Conservation (phyloP, 30 jellyfish, hydroid and myxozoan genomes). For the Aurelia sp. region DNA sequence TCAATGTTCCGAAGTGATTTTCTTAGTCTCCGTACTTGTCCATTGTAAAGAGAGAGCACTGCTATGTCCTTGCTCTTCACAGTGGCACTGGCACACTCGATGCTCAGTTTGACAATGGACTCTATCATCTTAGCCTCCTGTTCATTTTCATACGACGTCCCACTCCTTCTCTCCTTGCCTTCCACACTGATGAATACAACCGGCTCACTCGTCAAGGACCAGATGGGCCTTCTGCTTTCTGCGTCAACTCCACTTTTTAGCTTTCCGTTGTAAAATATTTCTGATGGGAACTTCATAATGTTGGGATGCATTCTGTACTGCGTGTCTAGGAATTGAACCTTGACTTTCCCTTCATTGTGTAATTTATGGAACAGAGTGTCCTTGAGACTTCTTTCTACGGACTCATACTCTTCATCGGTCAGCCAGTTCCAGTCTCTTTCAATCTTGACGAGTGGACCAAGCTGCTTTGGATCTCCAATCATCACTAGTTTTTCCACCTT, state of each 20-base stretch:
- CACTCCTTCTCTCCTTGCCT: constrained; percentile 17
- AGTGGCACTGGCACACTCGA: not conserved
- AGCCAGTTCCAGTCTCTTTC: constrained; percentile 30
- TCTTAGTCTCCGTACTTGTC: constrained; percentile 12
- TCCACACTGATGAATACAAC: constrained; percentile 11
- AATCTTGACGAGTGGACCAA: constrained; percentile 29
- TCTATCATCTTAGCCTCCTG: constrained; percentile 5
- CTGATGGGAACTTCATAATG: constrained; percentile 21
- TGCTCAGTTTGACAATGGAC: not conserved
- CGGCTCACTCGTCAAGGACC: constrained; percentile 20
- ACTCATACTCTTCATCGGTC: constrained; percentile 10
- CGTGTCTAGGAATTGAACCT: constrained; percentile 10
- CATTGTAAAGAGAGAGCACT: constrained; percentile 32
- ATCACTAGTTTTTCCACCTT: constrained; percentile 42
- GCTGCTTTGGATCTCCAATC: constrained; percentile 40
- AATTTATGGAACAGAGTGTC: constrained; percentile 28
- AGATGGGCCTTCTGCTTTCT: constrained; percentile 7
- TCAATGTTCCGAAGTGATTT: not conserved
- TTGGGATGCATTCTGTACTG: constrained; percentile 51
- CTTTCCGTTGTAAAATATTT: constrained; percentile 23
- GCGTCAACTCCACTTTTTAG: constrained; percentile 7
- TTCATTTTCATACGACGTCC: constrained; percentile 24
- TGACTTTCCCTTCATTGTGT: not conserved
- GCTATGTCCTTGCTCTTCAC: not conserved
- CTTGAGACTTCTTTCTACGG: not conserved